These are phyloP conservation scores for Agrilus planipennis DNA, from an alignment of 1,140 invertebrate genomes.

Conservation along the genomic window DNA sequence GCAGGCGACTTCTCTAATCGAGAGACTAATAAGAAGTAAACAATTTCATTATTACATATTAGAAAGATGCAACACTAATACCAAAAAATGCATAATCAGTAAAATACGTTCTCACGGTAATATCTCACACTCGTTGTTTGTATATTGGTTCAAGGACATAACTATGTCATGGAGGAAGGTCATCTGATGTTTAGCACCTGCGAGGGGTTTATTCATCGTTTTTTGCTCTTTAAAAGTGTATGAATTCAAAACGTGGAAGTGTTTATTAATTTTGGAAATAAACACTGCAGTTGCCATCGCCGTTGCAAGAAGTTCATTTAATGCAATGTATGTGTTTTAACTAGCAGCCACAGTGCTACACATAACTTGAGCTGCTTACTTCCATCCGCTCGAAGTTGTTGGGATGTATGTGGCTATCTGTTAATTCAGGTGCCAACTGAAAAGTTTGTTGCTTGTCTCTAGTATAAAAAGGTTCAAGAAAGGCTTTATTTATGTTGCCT, in stretches of 20 bases:
- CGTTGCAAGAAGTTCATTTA: neutral
- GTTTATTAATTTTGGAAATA: conserved; percentile 4
- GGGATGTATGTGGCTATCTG: conserved; percentile 22
- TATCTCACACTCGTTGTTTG: no score
- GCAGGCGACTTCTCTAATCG: no score
- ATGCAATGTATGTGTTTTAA: conserved; percentile 14
- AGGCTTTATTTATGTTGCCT: neutral
- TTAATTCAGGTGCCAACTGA: conserved; percentile 16
- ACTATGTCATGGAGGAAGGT: no score
- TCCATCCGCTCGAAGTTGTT: conserved; percentile 26
- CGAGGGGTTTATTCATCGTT: neutral
- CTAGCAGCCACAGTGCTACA: conserved; percentile 20
- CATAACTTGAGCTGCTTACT: conserved; percentile 23
- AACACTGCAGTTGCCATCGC: neutral
- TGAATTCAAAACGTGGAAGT: conserved; percentile 7
- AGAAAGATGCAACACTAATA: no score
- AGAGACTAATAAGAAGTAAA: no score
- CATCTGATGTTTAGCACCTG: conserved; percentile 1
- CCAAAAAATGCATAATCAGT: no score
- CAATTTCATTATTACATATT: no score
- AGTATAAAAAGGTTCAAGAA: conserved; percentile 6
- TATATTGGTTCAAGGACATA: no score
- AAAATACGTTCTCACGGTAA: no score
- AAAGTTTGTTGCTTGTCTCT: conserved; percentile 11
- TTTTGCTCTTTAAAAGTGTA: neutral